Evolutionary conservation across 2,888 invertebrate species (phyloP).

Genomic region (Pheosia tremula): DNA sequence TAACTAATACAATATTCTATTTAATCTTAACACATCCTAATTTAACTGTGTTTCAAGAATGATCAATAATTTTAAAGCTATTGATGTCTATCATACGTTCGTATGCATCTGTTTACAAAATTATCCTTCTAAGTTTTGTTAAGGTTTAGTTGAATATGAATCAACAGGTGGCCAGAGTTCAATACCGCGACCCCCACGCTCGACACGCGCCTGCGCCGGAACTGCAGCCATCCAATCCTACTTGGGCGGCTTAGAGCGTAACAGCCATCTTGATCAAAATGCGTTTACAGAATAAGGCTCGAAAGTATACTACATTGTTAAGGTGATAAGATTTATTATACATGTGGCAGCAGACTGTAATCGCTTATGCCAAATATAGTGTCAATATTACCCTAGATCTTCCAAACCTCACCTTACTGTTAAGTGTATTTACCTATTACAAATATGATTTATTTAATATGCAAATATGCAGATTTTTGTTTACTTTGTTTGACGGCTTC

Average conservation of each 20-base stretch:
- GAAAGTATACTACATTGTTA: neutral
- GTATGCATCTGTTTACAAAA: slow-evolving; percentile 19
- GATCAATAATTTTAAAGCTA: neutral
- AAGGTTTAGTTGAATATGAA: slow-evolving; percentile 25
- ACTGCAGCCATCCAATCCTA: slow-evolving; percentile 31
- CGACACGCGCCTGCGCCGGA: slow-evolving; percentile 28
- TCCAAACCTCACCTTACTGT: no score
- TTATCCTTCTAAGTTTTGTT: slow-evolving; percentile 19
- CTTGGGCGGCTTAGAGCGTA: slow-evolving; percentile 26
- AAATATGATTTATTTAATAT: no score
- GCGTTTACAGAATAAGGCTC: neutral
- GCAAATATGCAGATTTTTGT: no score
- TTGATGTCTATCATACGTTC: slow-evolving; percentile 15
- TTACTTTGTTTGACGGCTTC: no score
- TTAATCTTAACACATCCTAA: neutral
- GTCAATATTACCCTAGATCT: no score
- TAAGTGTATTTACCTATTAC: no score
- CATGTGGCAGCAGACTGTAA: neutral
- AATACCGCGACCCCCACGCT: slow-evolving; percentile 69
- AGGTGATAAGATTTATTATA: neutral
- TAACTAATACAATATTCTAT: no score
- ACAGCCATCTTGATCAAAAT: slow-evolving; percentile 27
- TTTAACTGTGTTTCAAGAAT: neutral
- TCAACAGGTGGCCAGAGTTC: slow-evolving; percentile 46
- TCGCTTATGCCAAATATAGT: neutral